Conservation (phyloP, 2,797 vertebrate species). For the Silurus lanzhouensis region DNA sequence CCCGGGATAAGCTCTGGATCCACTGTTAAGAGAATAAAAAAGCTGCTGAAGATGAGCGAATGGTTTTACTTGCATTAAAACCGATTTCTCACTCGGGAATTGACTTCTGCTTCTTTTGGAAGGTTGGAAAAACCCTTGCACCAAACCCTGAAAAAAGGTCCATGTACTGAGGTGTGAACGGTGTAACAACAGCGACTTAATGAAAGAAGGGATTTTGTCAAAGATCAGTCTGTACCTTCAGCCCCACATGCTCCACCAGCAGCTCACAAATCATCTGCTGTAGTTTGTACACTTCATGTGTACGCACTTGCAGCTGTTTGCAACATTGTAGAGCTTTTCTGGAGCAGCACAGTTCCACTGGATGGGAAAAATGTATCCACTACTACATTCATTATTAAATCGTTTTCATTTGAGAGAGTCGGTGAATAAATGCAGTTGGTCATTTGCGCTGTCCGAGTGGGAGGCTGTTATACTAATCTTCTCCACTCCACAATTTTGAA, state of each 20-base stretch:
- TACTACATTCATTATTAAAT: slow-evolving; percentile 8
- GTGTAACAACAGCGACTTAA: not conserved
- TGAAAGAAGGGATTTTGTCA: not conserved
- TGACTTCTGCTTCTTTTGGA: not conserved
- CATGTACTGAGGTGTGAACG: not conserved
- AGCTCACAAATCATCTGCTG: not conserved
- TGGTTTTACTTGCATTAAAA: not conserved
- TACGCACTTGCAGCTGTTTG: not conserved
- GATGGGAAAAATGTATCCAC: not conserved
- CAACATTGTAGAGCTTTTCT: not conserved
- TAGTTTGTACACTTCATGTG: not conserved
- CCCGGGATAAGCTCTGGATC: not conserved
- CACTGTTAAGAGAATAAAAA: not conserved
- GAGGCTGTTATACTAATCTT: not conserved
- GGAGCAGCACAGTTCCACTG: not conserved
- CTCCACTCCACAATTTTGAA: not conserved
- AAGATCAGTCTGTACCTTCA: not conserved
- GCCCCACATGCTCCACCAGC: not conserved
- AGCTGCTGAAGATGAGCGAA: not conserved
- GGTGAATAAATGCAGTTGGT: not conserved
- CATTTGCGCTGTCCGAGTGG: not conserved
- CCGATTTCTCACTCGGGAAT: not conserved
- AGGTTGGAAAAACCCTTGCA: not conserved
- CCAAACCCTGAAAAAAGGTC: not conserved
- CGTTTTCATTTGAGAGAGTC: slow-evolving; percentile 6